phyloP scores from a whole-genome alignment of 1,140 invertebrate species.

The Megalopta genalis region DNA sequence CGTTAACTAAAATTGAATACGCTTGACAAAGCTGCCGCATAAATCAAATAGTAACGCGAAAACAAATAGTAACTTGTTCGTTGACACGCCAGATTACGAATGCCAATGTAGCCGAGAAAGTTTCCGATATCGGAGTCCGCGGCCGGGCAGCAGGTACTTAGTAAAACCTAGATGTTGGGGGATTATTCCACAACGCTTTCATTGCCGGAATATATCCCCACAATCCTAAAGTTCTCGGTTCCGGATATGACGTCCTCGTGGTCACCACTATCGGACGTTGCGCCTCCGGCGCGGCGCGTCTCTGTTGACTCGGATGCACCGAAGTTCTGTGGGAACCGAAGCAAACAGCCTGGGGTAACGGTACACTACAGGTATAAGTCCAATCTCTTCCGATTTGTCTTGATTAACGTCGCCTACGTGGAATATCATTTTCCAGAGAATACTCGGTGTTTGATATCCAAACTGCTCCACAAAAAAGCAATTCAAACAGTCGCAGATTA shows the following conservation, averaged over 20 bases:
- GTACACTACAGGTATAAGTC: conserved; percentile 9
- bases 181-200: not conserved
- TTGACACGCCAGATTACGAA: not conserved
- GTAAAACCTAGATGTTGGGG: not conserved
- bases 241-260: conserved; percentile 19
- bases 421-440: too few relatives aligned
- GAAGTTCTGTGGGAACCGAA: conserved; percentile 14
- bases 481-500: too few relatives aligned
- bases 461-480: too few relatives aligned
- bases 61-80: too few relatives aligned
- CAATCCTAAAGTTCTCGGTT: not conserved
- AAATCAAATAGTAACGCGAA: too few relatives aligned
- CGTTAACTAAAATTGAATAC: too few relatives aligned
- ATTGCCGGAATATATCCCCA: not conserved
- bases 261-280: not conserved
- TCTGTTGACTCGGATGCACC: conserved; percentile 18
- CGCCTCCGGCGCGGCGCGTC: conserved; percentile 27
- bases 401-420: not conserved
- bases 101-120: not conserved
- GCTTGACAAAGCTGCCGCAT: too few relatives aligned
- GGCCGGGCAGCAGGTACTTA: not conserved
- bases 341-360: conserved; percentile 30
- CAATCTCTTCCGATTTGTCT: conserved; percentile 12
- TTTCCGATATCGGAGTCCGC: not conserved
- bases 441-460: too few relatives aligned